Conservation (phyloP, 2,888 invertebrate species). For the Agrenia bidenticulata region DNA sequence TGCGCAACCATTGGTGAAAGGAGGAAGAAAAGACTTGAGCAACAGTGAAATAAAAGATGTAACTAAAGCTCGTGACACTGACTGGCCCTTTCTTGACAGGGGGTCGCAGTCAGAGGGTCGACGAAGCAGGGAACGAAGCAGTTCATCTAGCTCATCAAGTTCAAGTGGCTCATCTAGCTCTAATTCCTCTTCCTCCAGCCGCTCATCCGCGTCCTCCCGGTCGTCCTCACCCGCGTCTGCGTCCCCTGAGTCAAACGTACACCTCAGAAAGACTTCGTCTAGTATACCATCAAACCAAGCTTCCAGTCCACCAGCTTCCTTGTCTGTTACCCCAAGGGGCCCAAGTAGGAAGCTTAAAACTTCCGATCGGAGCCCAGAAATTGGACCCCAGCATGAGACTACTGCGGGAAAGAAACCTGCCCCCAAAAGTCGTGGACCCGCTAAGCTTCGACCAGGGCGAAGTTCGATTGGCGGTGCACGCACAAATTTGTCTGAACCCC, state of each 20-base stretch:
- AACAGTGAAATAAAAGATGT: neutral
- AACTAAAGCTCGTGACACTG: conserved; percentile 23
- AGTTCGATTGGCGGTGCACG: conserved; percentile 48
- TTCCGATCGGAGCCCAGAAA: conserved; percentile 74
- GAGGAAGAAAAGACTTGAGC: conserved; percentile 24
- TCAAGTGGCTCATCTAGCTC: conserved; percentile 53
- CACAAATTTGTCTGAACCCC: conserved; percentile 48
- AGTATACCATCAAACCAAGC: conserved; percentile 36
- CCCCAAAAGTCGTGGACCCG: conserved; percentile 52
- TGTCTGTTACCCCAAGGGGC: conserved; percentile 57
- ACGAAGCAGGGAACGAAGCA: conserved; percentile 57
- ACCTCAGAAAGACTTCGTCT: conserved; percentile 35
- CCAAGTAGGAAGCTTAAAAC: conserved; percentile 80
- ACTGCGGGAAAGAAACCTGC: conserved; percentile 73
- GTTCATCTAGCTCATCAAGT: conserved; percentile 59
- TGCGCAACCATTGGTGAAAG: conserved; percentile 13
- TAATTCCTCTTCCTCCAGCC: conserved; percentile 48
- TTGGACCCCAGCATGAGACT: conserved; percentile 68
- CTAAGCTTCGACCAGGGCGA: conserved; percentile 51
- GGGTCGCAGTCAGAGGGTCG: conserved; percentile 64
- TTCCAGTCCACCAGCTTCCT: conserved; percentile 20
- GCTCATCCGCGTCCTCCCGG: conserved; percentile 50
- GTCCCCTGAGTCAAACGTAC: conserved; percentile 47
- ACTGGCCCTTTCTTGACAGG: conserved; percentile 64
- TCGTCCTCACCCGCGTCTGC: conserved; percentile 50